Percentiles rank a stretch among this genome's conserved stretches.
These are phyloP conservation scores for Meleagris gallopavo DNA, from an alignment of 2,113 vertebrate genomes.

Conservation along the genomic window DNA sequence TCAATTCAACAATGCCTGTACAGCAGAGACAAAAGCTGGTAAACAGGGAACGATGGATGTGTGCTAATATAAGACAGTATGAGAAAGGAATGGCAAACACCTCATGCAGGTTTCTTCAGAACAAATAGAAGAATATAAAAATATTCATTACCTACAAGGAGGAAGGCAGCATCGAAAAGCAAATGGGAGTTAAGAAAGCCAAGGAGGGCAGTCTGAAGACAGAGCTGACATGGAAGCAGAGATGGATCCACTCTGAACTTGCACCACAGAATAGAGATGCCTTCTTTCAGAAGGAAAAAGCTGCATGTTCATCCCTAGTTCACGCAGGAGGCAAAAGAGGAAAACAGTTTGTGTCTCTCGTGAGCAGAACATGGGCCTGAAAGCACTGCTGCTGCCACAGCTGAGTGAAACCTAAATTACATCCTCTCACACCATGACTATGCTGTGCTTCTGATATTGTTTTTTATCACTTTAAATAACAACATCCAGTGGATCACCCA, in stretches of 20 bases:
- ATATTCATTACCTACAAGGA: neutral
- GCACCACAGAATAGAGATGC: neutral
- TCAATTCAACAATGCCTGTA: slow-evolving; percentile 43
- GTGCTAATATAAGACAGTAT: neutral
- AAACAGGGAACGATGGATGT: slow-evolving; percentile 27
- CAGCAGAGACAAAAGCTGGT: slow-evolving; percentile 49
- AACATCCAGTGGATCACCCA: neutral
- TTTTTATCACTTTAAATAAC: neutral
- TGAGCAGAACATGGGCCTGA: neutral
- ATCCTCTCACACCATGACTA: neutral
- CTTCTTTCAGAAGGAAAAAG: neutral
- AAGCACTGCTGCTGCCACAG: neutral
- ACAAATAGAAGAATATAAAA: slow-evolving; percentile 26
- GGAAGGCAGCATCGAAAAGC: neutral
- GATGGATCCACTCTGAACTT: neutral
- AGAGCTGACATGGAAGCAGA: neutral
- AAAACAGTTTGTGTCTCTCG: neutral
- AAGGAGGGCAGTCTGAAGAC: neutral
- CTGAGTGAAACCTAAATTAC: neutral
- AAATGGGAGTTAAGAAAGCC: slow-evolving; percentile 6
- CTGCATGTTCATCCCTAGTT: neutral
- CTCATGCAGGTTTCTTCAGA: neutral
- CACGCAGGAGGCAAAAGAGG: neutral
- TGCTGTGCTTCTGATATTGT: neutral
- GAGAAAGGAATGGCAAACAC: slow-evolving; percentile 54